Evolutionary conservation across 2,113 vertebrate species (phyloP), one percentile per base, ranked within the genome.

Genomic region (Melanerpes formicivorus): DNA sequence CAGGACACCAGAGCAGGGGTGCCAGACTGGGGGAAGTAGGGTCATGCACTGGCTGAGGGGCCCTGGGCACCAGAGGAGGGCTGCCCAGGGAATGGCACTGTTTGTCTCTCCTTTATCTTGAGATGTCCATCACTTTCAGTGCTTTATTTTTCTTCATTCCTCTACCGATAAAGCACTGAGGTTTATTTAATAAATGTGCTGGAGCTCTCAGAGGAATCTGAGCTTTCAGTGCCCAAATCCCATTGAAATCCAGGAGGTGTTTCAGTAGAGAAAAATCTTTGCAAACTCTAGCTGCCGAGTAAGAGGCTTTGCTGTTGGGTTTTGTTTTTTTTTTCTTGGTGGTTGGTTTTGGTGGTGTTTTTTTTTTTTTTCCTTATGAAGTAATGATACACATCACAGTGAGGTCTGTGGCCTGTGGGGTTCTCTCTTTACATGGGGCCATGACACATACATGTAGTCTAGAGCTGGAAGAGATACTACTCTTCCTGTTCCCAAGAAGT

Each of bases 401-500:
- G 12, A 40, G 29, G 15, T 46, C 6, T 60, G 32, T 34, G 11
- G 18, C 1, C 0, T 44, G 23, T 15, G 48, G 30, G 15, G 22
- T 32, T 76, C 29, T 87, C 19, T 25, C 40, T 89, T 30, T 69
- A 26, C 6, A 2, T 19, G 27, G 22, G 69, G 10, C 52, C 10
- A 2, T 0, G 4, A 67, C 62, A 48, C 1, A 7, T 11, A 9
- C 4, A 1, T 18, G 14, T 54, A n/a, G n/a, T 29, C 17, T 40
- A 3, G 60, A n/a, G n/a, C 64, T 91, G 64, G 34, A 64, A 44
- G 75, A 73, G 34, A 18, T 1, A 1, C 40, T 81, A 55, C 5
- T 5, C 10, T 26, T 52, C 59, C 59, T 1, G 1, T 30, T 65
- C 42, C 55, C 16, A 18, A 21, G 18, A 52, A 30, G 6, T 9